Conservation (phyloP, 2,888 invertebrate genomes). For the Myathropa florea region DNA sequence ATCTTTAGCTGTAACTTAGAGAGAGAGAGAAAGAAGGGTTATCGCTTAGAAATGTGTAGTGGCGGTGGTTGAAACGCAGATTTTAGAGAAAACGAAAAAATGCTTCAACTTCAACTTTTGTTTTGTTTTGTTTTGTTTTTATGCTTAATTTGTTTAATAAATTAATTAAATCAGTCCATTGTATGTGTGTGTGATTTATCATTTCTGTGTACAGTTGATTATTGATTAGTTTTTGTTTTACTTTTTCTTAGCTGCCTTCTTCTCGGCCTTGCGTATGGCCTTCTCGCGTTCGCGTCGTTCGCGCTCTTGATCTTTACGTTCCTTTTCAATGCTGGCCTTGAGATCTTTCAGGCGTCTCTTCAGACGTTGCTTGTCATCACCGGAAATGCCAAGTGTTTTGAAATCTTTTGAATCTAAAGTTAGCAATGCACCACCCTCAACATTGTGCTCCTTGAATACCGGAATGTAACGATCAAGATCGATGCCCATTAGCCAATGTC, state of each 20-base stretch:
- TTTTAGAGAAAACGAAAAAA: too few relatives aligned
- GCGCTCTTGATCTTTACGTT: constrained; percentile 90
- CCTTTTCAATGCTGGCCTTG: constrained; percentile 87
- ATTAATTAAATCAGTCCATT: constrained; percentile 74
- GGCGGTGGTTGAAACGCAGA: too few relatives aligned
- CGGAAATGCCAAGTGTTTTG: constrained; percentile 90
- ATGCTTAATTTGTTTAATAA: constrained; percentile 63
- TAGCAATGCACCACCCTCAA: constrained; percentile 92
- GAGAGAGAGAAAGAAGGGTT: constrained; percentile 18
- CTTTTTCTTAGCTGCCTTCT: constrained; percentile 87
- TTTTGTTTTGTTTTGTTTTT: constrained; percentile 7
- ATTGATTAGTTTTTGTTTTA: constrained; percentile 72
- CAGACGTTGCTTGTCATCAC: constrained; percentile 90
- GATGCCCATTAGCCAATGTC: constrained; percentile 92
- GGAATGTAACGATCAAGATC: constrained; percentile 93
- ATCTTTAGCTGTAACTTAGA: constrained; percentile 61
- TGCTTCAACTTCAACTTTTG: constrained; percentile 37
- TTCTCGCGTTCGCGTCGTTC: constrained; percentile 92
- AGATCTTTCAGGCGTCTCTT: constrained; percentile 93
- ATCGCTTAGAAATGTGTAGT: constrained; percentile 31
- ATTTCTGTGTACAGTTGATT: constrained; percentile 40
- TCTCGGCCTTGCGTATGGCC: constrained; percentile 92
- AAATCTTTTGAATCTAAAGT: constrained; percentile 95
- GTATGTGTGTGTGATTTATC: constrained; percentile 69
- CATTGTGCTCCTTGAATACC: constrained; percentile 92